Percentiles rank a stretch among this genome's conserved stretches.
Conservation (phyloP, 2,888 invertebrate species). For the Ryuthela nishihirai region DNA sequence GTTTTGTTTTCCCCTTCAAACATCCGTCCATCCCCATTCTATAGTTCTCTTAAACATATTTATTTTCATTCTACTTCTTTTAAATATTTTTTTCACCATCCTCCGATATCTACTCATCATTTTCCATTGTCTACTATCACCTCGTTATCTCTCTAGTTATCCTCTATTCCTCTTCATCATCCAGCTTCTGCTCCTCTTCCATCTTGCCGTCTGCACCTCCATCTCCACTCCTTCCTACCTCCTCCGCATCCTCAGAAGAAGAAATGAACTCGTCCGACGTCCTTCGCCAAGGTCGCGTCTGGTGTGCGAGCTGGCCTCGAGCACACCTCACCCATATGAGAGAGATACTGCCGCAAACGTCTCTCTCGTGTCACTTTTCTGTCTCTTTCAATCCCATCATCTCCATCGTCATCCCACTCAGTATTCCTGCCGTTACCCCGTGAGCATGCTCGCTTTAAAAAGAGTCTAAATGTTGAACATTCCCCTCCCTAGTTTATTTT, state of each 20-base stretch:
- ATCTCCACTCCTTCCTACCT: too few relatives aligned
- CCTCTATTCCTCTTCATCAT: slow-evolving; percentile 4
- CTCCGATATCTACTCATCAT: too few relatives aligned
- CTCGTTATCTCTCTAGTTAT: too few relatives aligned
- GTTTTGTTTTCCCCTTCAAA: background rate
- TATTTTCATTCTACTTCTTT: background rate
- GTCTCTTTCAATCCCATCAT: background rate
- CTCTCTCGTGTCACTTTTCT: background rate
- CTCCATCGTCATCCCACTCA: too few relatives aligned
- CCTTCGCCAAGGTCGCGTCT: too few relatives aligned
- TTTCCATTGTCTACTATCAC: too few relatives aligned
- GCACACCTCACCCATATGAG: slow-evolving; percentile 5
- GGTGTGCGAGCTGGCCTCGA: background rate
- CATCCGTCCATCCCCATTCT: slow-evolving; percentile 1
- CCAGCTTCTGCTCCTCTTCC: slow-evolving; percentile 7
- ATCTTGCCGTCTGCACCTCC: too few relatives aligned
- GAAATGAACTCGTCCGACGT: too few relatives aligned
- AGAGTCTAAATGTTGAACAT: too few relatives aligned
- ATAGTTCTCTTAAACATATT: background rate
- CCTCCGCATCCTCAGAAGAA: too few relatives aligned
- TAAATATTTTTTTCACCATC: background rate
- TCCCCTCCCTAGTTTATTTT: background rate
- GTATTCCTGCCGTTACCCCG: too few relatives aligned
- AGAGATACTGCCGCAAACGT: background rate
- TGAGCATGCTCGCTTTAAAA: background rate